A percentile compares a stretch with the other conserved stretches of the same genome.
phyloP scores from a whole-genome alignment of 2,888 invertebrate species.

The Venusia cambrica region DNA sequence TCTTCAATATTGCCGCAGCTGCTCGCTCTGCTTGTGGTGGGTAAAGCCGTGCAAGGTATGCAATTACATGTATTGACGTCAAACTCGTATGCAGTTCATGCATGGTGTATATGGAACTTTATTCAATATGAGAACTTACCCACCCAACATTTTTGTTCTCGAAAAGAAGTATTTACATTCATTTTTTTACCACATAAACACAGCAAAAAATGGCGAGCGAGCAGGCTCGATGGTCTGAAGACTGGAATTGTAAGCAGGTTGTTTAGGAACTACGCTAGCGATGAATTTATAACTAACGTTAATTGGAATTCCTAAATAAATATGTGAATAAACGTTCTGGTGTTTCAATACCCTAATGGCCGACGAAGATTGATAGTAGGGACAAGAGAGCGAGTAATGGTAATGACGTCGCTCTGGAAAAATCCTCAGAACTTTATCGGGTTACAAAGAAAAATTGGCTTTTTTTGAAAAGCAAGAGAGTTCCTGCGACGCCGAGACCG shows the following conservation, averaged over 20 bases:
- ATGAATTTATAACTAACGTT: conserved; percentile 70
- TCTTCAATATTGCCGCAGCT: conserved; percentile 3
- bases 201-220: too few species aligned
- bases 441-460: conserved; percentile 41
- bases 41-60: too few species aligned
- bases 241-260: conserved; percentile 67
- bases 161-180: too few species aligned
- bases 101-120: too few species aligned
- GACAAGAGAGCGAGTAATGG: conserved; percentile 8
- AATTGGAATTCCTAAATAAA: conserved; percentile 69
- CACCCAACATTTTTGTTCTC: too few species aligned
- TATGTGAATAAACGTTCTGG: conserved; percentile 41
- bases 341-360: conserved; percentile 36
- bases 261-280: conserved; percentile 64
- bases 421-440: conserved; percentile 32
- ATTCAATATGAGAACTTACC: too few species aligned
- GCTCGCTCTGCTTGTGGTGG: too few species aligned
- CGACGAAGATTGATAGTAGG: conserved; percentile 13
- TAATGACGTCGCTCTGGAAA: conserved; percentile 21
- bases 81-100: too few species aligned
- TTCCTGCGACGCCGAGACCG: background rate
- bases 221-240: conserved; percentile 34
- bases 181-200: too few species aligned
- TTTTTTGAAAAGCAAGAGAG: conserved; percentile 25
- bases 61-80: too few species aligned